These are phyloP conservation scores for Peromyscus melanophrys DNA, from an alignment of 2,797 vertebrate species.

Conservation along the genomic window DNA sequence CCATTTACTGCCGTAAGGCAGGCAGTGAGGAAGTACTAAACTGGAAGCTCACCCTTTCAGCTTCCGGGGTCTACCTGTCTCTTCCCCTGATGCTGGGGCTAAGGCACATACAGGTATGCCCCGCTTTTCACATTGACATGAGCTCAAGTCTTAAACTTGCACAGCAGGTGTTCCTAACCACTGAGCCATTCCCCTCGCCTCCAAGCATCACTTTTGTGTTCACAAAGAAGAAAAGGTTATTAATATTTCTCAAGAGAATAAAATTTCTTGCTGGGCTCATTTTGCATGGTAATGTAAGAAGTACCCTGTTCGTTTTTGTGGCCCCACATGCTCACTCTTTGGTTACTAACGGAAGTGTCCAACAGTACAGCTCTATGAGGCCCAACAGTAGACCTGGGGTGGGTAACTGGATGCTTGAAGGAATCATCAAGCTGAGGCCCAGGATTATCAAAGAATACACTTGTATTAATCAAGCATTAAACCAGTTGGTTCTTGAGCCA, in stretches of 20 bases:
- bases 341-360: neutral
- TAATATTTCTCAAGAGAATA: constrained; percentile 51
- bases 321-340: constrained; percentile 25
- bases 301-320: constrained; percentile 32
- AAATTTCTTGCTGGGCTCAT: constrained; percentile 20
- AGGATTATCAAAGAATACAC: constrained; percentile 1
- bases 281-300: constrained; percentile 35
- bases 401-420: constrained; percentile 1
- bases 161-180: neutral
- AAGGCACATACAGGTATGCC: neutral
- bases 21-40: neutral
- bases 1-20: neutral
- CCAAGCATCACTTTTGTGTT: constrained; percentile 24
- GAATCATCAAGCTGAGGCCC: neutral
- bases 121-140: too few relatives aligned
- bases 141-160: neutral
- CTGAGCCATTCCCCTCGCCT: neutral
- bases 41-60: neutral
- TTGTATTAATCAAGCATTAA: constrained; percentile 9
- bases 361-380: neutral
- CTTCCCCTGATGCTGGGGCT: neutral
- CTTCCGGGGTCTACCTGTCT: neutral
- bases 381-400: neutral
- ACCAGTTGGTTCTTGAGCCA: constrained; percentile 29
- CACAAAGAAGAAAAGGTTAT: constrained; percentile 51